Evolutionary conservation across 53 echinoderm and acorn worm genomes (phyloP), one percentile per base, ranked within the genome.

Genomic region (Echinometra lucunter): DNA sequence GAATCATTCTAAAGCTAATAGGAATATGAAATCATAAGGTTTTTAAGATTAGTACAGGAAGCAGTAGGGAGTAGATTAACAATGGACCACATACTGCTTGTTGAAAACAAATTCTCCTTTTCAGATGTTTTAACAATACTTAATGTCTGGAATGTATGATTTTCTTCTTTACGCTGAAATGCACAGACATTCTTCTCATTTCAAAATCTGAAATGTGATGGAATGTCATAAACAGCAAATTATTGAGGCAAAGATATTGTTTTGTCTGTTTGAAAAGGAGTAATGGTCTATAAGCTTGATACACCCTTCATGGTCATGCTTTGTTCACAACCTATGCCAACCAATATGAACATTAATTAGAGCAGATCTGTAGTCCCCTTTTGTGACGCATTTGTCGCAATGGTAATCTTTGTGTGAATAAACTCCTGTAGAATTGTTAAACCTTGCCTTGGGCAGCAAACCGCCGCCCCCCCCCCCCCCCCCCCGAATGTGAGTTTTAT

Each of bases 211-310:
- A 16, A 19, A 49, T 25, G 15, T n/a, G 85, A n/a, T 85, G 85
- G 85, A 85, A 85, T 85, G 85, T 85, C 3, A 30, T 27, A 13
- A 49, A 85, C 11, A 49, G 49, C 21, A 37, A 28, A 28, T 49
- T 28, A 19, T 15, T 47, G 27, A 15, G 30, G 53, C 27, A 49
- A 85, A 85, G 28, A 85, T 17, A 49, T 85, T 49, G 12, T 74
- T 85, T n/a, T 85, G 81, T 81, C 40, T n/a, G 12, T 49, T 0
- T 85, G 85, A 81, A 44, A 38, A 85, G 85, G 49, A 49, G 85
- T 47, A 47, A 85, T 85, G 47, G 28, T 47, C 53, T 30, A 30
- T 85, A 49, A 49, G n/a, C n/a, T 85, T 78, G 21, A 49, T 7
- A 49, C 85, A n/a, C 53, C 53, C 30, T 85, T 30, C 53, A 85